Conservation (phyloP, 2,113 vertebrate genomes). For the Zosterops pallidus region DNA sequence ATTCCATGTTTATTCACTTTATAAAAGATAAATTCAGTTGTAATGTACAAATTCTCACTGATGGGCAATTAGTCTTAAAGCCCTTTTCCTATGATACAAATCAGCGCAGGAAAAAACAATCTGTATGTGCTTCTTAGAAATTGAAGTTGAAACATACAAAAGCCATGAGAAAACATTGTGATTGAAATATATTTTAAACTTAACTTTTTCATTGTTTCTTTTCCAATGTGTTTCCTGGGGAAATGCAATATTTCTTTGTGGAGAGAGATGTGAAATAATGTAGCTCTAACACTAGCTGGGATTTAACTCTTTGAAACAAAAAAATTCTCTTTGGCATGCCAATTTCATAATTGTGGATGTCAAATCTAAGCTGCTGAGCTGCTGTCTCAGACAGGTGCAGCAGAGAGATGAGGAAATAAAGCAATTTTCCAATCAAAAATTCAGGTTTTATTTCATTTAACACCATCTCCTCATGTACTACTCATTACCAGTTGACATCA, state of each 20-base stretch:
- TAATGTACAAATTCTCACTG: neutral
- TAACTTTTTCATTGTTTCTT: constrained; percentile 60
- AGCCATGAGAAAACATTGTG: constrained; percentile 5
- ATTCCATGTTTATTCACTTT: neutral
- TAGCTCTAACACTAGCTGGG: neutral
- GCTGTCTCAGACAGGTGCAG: neutral
- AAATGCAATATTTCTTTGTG: neutral
- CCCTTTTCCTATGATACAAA: neutral
- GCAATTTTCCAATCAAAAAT: neutral
- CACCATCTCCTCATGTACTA: neutral
- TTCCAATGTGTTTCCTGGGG: constrained; percentile 42
- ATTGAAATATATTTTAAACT: constrained; percentile 57
- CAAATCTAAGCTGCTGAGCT: neutral
- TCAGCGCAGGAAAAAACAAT: neutral
- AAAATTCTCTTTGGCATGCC: neutral
- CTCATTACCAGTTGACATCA: neutral
- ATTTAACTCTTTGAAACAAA: constrained; percentile 26
- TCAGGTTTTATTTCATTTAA: neutral
- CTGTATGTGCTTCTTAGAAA: neutral
- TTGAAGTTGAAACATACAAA: neutral
- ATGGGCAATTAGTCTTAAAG: neutral
- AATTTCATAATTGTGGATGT: constrained; percentile 12
- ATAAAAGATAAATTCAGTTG: neutral
- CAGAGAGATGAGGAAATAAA: neutral
- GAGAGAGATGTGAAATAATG: neutral